Percentiles rank a stretch among this genome's conserved stretches.
Conservation (phyloP, 2,113 vertebrate species). For the Hiodon alosoides region DNA sequence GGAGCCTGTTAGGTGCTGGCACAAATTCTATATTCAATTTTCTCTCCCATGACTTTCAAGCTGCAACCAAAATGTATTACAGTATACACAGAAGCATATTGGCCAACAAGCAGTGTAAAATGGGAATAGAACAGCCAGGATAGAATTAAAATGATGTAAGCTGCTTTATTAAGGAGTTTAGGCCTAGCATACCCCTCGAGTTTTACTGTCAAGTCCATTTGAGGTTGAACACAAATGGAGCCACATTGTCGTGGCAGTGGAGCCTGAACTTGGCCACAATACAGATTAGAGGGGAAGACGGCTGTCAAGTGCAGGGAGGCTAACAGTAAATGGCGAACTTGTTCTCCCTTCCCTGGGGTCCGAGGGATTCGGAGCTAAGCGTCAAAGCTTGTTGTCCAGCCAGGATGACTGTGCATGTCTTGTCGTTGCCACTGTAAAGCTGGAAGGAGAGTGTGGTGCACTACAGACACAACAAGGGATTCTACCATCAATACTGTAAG, state of each 20-base stretch:
- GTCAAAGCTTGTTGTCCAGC: neutral
- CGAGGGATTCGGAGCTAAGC: slow-evolving; percentile 2
- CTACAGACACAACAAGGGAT: too few relatives aligned
- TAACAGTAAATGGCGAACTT: slow-evolving; percentile 5
- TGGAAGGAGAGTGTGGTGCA: neutral
- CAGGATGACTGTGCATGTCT: neutral
- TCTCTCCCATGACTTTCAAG: neutral
- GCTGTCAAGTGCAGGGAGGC: neutral
- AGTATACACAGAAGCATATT: slow-evolving; percentile 4
- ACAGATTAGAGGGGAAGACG: neutral
- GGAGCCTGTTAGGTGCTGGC: slow-evolving; percentile 12
- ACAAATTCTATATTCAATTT: slow-evolving; percentile 1
- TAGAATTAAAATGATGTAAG: slow-evolving; percentile 1
- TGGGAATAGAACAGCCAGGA: neutral
- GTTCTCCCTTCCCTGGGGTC: neutral
- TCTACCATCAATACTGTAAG: too few relatives aligned
- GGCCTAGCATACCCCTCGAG: neutral
- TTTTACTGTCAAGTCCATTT: slow-evolving; percentile 1
- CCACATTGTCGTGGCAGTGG: slow-evolving; percentile 8
- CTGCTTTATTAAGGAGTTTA: neutral
- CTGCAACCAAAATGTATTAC: slow-evolving; percentile 1
- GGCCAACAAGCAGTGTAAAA: neutral
- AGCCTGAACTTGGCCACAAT: neutral
- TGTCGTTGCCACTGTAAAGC: neutral
- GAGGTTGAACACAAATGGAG: neutral